Base-by-base conservation (phyloP, 2,888 invertebrate species). In the Lapara coniferarum region DNA sequence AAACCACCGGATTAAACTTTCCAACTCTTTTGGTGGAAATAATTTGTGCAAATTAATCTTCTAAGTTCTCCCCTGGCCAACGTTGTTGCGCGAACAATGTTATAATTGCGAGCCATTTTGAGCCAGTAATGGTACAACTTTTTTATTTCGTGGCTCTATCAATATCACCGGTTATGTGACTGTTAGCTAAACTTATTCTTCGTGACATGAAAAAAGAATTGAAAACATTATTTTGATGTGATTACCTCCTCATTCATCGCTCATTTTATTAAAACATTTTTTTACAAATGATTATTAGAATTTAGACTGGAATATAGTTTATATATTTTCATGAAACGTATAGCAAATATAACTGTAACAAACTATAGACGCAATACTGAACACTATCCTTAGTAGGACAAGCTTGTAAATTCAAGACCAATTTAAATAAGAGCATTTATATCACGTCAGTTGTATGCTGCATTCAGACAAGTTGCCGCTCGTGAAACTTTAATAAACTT, bases 1-100 rank as follows among this genome's bases (percentile, higher is more conserved):
- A 78, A 76, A 73, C 74, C 71, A 55, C 67, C 44, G 63, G 74
- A 77, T 76, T 70, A 77, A 79, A 72, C 76, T 74, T 75, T 66
- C 70, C 70, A 75, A 71, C 74, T 75, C 71, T 76, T 76, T 73
- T 44, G 63, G 59, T 52, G 52, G 63, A 44, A 56, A 69, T 69
- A 52, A 68, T 68, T 68, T 59, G 44, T 25, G 53, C 25, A 63
- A 68, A 68, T 68, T 68, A 52, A 59, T 68, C 46, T 63, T 53
- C 44, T 59, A 68, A 59, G 44, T 63, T 25, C 53, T 10, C 30
- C 51, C 16, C 44, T 55, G 55, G 55, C 55, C 3, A 10, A 12
- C 10, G 16, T 10, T 19, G 19, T 12, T 19, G 55, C 55, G 19
- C 19, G 55, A 55, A 55, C 55, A 55, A 55, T 46, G 19, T 63